These are phyloP conservation scores for Dicrurus megarhynchus DNA, from an alignment of 2,113 vertebrate genomes.

Conservation along the genomic window DNA sequence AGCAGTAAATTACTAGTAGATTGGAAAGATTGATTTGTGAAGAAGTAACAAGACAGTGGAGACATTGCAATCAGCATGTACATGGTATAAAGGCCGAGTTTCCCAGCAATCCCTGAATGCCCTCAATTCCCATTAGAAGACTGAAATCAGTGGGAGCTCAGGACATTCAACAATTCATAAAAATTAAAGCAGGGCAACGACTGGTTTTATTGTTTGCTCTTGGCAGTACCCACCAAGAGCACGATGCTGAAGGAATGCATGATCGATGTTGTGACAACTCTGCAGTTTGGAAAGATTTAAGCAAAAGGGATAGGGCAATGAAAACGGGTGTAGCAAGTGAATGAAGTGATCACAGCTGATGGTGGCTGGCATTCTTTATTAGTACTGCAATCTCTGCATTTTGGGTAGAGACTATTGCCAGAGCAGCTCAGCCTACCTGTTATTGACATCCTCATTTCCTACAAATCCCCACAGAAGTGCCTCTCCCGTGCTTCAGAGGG, in stretches of 20 bases:
- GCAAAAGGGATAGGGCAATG: not conserved
- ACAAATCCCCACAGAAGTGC: not conserved
- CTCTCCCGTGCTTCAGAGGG: not conserved
- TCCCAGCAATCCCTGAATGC: conserved; percentile 34
- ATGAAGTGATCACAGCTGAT: not conserved
- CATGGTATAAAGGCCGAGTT: not conserved
- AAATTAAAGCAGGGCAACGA: conserved; percentile 29
- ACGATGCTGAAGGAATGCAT: not conserved
- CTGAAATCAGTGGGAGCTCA: conserved; percentile 46
- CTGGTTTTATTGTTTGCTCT: conserved; percentile 13
- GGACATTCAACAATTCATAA: conserved; percentile 45
- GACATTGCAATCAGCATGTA: conserved; percentile 38
- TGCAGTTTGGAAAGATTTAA: not conserved
- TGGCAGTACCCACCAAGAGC: not conserved
- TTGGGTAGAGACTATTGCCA: not conserved
- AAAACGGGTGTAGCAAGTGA: not conserved
- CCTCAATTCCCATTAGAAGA: conserved; percentile 45
- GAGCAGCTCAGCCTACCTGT: not conserved
- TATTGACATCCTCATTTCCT: not conserved
- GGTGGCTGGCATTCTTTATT: not conserved
- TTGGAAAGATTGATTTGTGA: conserved; percentile 58
- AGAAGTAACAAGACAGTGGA: conserved; percentile 12
- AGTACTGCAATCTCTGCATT: not conserved
- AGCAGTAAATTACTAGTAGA: conserved; percentile 46
- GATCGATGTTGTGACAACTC: not conserved